Evolutionary conservation across 2,888 invertebrate species (phyloP), one percentile per base, ranked within the genome.

Genomic region (Hetaerina titia): DNA sequence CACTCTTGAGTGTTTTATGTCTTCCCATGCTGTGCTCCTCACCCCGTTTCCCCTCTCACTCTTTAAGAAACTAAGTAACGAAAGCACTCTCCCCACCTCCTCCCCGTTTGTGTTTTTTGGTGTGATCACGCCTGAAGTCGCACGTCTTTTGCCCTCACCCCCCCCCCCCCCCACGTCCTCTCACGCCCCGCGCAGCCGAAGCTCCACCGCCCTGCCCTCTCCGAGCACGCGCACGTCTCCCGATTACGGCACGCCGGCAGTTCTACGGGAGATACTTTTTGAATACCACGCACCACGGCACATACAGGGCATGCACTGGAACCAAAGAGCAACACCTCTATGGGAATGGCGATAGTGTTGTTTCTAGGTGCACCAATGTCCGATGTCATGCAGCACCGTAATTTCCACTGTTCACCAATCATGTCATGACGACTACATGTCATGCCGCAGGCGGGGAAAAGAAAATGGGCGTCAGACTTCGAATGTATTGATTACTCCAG

Each of bases 51-150:
- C 74, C 74, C 9, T 9, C 81, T 81, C 15, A 81, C 81, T 31
- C 25, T 45, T 81, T 31, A 25, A 25, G 31, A 31, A 81, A 81
- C 81, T 15, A 31, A 31, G 19, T 81, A 31, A 31, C 81, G 25
- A 31, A 81, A 81, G 81, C 81, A 81, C 81, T 81, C 6, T n/a
- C 9, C 31, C 92, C 92, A 56, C 15, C n/a, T 92, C 87, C 94
- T 69, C 57, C 89, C 31, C 22, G 60, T 45, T n/a, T 90, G 81
- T 81, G 81, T 81, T 25, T n/a, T 45, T 81, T 81, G 31, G 81
- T 81, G 81, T 81, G 81, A 22, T 31, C 31, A 31, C 25, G 81
- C 81, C 81, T 81, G 81, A 81, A 31, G 25, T 81, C 81, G 81
- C 81, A 81, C 81, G 81, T 31, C 19, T 13, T 81, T 25, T 81